These are phyloP conservation scores for Antheraea assamensis DNA, from an alignment of 2,888 invertebrate species.

Conservation along the genomic window DNA sequence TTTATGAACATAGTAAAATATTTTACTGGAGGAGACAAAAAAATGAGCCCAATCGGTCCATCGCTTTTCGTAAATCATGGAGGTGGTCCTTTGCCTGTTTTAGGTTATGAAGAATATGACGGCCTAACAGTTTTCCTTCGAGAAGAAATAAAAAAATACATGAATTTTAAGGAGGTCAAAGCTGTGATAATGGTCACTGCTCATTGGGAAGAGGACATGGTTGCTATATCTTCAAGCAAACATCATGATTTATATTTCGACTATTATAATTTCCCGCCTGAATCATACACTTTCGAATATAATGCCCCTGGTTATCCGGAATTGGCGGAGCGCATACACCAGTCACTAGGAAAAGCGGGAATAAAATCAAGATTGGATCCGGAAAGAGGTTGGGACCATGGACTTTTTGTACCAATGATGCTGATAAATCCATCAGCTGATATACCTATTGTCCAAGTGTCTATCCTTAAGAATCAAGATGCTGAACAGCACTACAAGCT, in stretches of 20 bases:
- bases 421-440: conserved; percentile 69
- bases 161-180: conserved; percentile 64
- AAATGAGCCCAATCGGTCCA: conserved; percentile 68
- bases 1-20: conserved; percentile 73
- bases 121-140: conserved; percentile 65
- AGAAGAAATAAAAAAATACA: conserved; percentile 66
- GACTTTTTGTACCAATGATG: conserved; percentile 78
- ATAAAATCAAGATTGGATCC: conserved; percentile 65
- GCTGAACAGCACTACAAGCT: conserved; percentile 65
- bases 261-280: conserved; percentile 75
- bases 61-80: conserved; percentile 76
- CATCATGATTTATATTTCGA: conserved; percentile 72
- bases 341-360: conserved; percentile 56
- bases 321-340: conserved; percentile 59
- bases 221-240: conserved; percentile 70
- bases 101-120: conserved; percentile 68
- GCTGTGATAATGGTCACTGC: conserved; percentile 74
- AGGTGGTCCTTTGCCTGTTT: conserved; percentile 70
- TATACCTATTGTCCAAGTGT: conserved; percentile 71
- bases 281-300: conserved; percentile 71
- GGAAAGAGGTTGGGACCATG: conserved; percentile 76
- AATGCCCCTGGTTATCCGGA: conserved; percentile 69
- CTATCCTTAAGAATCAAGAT: conserved; percentile 65
- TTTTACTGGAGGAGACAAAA: conserved; percentile 57
- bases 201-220: conserved; percentile 70